A percentile compares a stretch with the other conserved stretches of the same genome.
Conservation (phyloP, 2,113 vertebrate genomes). For the Pelusios castaneus region DNA sequence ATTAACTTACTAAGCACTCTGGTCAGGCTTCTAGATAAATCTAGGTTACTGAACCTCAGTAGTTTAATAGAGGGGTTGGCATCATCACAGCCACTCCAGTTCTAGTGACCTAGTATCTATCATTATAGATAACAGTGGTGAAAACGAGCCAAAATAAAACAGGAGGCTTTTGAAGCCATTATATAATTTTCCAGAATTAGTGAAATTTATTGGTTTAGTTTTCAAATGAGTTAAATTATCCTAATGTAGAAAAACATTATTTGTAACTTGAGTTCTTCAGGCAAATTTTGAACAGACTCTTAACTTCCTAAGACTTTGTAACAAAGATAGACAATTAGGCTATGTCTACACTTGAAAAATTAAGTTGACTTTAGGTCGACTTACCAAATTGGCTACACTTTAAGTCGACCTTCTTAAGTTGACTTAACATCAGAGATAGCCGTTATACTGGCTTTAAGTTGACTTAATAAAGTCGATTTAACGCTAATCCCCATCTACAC, state of each 20-base stretch:
- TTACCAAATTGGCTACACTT: too few relatives aligned
- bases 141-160: not conserved
- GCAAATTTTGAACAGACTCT: not conserved
- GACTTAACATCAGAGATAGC: too few relatives aligned
- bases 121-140: not conserved
- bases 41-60: not conserved
- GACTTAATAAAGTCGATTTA: too few relatives aligned
- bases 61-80: not conserved
- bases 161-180: not conserved
- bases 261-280: not conserved
- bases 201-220: not conserved
- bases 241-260: not conserved
- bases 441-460: too few relatives aligned
- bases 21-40: not conserved
- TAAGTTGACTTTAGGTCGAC: too few relatives aligned
- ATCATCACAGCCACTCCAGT: not conserved
- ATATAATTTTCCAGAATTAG: not conserved
- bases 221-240: not conserved
- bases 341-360: too few relatives aligned
- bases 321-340: not conserved
- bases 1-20: not conserved
- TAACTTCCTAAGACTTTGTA: not conserved
- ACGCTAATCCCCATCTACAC: too few relatives aligned
- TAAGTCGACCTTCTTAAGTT: too few relatives aligned
- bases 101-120: not conserved